Percentiles rank a stretch among this genome's conserved stretches.
These are phyloP conservation scores for Podarcis siculus DNA, from an alignment of 2,797 vertebrate genomes.

Conservation along the genomic window DNA sequence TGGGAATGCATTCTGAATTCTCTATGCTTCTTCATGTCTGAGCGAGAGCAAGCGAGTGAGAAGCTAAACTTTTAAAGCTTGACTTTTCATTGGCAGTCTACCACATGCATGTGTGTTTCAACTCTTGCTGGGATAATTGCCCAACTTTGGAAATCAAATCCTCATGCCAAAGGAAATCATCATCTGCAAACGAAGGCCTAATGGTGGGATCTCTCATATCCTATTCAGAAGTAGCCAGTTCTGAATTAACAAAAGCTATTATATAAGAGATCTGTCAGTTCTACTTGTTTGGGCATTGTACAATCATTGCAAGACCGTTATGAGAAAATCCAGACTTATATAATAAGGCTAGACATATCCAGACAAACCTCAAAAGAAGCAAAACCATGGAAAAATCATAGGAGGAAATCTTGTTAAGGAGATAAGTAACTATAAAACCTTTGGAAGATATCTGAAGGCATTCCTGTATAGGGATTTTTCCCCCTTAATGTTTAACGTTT, in stretches of 20 bases:
- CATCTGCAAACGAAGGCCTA: neutral
- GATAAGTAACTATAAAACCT: no score
- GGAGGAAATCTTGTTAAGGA: neutral
- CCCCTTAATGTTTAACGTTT: no score
- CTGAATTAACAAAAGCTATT: neutral
- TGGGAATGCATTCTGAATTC: conserved; percentile 2
- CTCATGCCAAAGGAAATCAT: neutral
- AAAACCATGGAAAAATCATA: neutral
- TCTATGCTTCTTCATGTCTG: neutral
- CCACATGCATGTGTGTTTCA: neutral
- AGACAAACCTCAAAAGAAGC: neutral
- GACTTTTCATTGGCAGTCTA: neutral
- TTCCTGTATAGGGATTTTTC: neutral
- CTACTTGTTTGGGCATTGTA: neutral
- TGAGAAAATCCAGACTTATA: neutral
- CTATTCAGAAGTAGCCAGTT: neutral
- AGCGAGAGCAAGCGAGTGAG: neutral
- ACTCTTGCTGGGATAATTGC: neutral
- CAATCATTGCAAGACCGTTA: neutral
- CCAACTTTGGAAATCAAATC: neutral
- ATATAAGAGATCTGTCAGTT: neutral
- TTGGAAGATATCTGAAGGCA: neutral
- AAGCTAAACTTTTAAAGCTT: neutral
- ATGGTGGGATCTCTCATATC: neutral
- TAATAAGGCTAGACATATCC: neutral